Percentiles rank a stretch among this genome's conserved stretches.
Evolutionary conservation across 2,888 invertebrate species (phyloP).

Genomic region (Platycnemis pennipes): DNA sequence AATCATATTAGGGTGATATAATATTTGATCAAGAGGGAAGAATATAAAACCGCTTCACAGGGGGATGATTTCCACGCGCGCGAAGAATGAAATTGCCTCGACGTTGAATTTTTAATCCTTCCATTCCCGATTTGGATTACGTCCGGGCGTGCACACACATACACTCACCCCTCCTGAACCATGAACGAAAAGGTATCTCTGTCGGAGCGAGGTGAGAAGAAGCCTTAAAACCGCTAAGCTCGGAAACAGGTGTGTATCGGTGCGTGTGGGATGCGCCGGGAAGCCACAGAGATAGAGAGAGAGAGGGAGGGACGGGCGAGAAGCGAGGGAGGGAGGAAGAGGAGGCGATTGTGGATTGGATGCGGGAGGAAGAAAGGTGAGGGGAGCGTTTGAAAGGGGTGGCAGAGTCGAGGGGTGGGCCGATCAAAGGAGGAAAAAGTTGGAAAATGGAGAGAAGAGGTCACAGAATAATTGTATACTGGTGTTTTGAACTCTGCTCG

Average conservation of each 20-base stretch:
- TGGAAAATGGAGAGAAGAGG: too few species aligned
- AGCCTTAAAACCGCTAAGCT: background rate
- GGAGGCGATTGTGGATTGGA: background rate
- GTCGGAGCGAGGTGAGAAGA: slow-evolving; percentile 10
- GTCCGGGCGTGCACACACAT: background rate
- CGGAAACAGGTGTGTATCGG: background rate
- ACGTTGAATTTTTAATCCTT: background rate
- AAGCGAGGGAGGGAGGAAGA: background rate
- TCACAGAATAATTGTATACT: too few species aligned
- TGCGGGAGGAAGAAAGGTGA: background rate
- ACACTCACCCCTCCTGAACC: background rate
- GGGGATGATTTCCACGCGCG: background rate
- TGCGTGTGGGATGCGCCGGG: background rate
- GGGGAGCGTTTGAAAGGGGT: background rate
- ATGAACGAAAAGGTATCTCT: background rate
- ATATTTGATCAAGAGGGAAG: background rate
- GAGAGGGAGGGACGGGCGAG: background rate
- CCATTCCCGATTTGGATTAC: background rate
- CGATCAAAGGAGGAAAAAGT: too few species aligned
- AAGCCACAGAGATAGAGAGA: too few species aligned
- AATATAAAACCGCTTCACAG: background rate
- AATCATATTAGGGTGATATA: background rate
- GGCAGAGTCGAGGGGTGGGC: too few species aligned
- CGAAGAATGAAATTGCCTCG: background rate
- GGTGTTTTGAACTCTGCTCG: too few species aligned